A percentile compares a stretch with the other conserved stretches of the same genome.
phyloP scores from a whole-genome alignment of 2,113 vertebrate species.

The Xiphorhynchus elegans region DNA sequence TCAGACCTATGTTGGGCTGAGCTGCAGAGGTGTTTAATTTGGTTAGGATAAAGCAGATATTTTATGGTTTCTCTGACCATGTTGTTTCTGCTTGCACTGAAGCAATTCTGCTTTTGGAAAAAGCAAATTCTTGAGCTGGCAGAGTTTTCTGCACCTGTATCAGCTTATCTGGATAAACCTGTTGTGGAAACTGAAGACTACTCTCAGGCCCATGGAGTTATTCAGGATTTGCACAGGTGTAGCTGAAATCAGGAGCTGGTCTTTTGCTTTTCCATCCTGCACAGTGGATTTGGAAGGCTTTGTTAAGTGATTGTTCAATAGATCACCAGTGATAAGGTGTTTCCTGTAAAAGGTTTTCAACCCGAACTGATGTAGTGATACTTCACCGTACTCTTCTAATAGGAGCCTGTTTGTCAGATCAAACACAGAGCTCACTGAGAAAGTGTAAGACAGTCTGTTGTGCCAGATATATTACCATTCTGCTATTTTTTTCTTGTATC shows the following conservation, averaged over 20 bases:
- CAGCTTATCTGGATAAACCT: slow-evolving; percentile 42
- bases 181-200: neutral
- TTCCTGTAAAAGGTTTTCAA: slow-evolving; percentile 24
- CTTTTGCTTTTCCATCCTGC: neutral
- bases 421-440: neutral
- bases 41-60: neutral
- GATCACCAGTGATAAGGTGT: slow-evolving; percentile 9
- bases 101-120: neutral
- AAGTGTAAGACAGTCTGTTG: neutral
- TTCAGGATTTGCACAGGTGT: slow-evolving; percentile 27
- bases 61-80: neutral
- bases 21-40: neutral
- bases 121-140: neutral
- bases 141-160: slow-evolving; percentile 26
- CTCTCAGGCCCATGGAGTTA: neutral
- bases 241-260: neutral
- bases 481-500: neutral
- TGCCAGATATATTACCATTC: neutral
- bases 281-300: slow-evolving; percentile 27
- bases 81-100: neutral
- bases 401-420: neutral
- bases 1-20: neutral
- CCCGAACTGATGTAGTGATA: neutral
- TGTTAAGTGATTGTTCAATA: slow-evolving; percentile 12
- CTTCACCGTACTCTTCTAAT: neutral